Percentiles rank a stretch among this genome's conserved stretches.
Conservation (phyloP, 2,113 vertebrate genomes). For the Petrocephalus microphthalmus region DNA sequence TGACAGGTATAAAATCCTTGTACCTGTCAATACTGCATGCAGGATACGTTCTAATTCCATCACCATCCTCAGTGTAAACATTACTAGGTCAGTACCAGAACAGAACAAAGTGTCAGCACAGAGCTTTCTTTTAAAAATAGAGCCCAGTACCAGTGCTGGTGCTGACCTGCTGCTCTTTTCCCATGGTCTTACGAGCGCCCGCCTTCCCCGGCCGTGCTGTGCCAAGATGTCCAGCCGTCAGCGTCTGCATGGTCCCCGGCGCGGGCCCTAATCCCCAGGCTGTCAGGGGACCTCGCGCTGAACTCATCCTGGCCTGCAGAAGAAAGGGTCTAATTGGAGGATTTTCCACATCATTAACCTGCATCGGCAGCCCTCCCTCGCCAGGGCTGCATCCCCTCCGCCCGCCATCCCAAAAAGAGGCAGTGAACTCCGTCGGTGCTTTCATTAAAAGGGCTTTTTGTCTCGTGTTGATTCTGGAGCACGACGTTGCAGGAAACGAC, state of each 20-base stretch:
- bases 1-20: neutral
- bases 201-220: constrained; percentile 47
- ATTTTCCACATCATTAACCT: constrained; percentile 72
- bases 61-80: neutral
- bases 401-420: neutral
- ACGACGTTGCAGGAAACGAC: neutral
- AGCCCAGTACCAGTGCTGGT: constrained; percentile 24
- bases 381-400: constrained; percentile 10
- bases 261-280: constrained; percentile 57
- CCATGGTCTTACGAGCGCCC: constrained; percentile 39
- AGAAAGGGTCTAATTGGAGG: constrained; percentile 71
- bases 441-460: neutral
- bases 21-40: neutral
- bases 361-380: constrained; percentile 52
- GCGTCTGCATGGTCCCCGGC: constrained; percentile 48
- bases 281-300: constrained; percentile 61
- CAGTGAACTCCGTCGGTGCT: neutral
- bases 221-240: constrained; percentile 51
- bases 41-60: neutral
- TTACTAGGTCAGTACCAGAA: neutral
- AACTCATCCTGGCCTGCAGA: constrained; percentile 66
- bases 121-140: neutral
- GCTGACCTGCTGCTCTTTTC: constrained; percentile 46
- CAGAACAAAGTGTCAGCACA: neutral
- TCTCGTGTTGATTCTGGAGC: neutral